A percentile compares a stretch with the other conserved stretches of the same genome.
phyloP scores from a whole-genome alignment of 1,140 invertebrate species.

The Lethocerus indicus region DNA sequence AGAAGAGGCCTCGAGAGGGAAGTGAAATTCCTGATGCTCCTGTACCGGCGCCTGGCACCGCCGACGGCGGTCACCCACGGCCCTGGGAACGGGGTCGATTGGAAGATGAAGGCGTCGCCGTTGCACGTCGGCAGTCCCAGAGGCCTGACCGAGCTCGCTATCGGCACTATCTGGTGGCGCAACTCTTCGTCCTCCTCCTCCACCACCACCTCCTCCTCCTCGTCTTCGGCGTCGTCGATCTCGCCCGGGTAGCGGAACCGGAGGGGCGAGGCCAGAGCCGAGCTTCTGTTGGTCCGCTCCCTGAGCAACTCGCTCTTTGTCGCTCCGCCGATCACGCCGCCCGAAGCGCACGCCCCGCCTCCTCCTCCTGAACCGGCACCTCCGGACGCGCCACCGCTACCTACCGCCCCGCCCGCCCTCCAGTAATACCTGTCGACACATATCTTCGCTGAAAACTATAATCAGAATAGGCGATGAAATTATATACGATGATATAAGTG shows the following conservation, averaged over 20 bases:
- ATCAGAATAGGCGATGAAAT: background rate
- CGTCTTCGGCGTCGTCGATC: conserved; percentile 15
- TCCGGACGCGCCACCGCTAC: background rate
- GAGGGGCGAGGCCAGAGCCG: conserved; percentile 25
- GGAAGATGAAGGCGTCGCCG: conserved; percentile 1
- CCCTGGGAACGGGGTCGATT: background rate
- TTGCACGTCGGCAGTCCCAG: conserved; percentile 7
- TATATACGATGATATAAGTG: background rate
- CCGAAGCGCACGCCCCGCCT: background rate
- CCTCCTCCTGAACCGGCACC: background rate
- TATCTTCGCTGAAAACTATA: background rate
- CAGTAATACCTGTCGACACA: background rate
- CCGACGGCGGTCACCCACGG: background rate
- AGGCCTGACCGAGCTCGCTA: background rate
- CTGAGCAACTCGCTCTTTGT: conserved; percentile 7
- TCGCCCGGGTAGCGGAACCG: conserved; percentile 24
- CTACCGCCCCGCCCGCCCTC: background rate
- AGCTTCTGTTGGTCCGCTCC: conserved; percentile 23
- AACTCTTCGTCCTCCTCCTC: background rate
- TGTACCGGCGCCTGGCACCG: background rate
- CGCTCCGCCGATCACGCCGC: background rate
- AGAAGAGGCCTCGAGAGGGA: conserved; percentile 13
- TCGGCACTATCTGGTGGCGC: background rate
- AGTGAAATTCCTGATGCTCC: conserved; percentile 9
- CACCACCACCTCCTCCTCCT: background rate